Evolutionary conservation across 1,140 invertebrate genomes (phyloP).

Genomic region (Drosophila serrata): DNA sequence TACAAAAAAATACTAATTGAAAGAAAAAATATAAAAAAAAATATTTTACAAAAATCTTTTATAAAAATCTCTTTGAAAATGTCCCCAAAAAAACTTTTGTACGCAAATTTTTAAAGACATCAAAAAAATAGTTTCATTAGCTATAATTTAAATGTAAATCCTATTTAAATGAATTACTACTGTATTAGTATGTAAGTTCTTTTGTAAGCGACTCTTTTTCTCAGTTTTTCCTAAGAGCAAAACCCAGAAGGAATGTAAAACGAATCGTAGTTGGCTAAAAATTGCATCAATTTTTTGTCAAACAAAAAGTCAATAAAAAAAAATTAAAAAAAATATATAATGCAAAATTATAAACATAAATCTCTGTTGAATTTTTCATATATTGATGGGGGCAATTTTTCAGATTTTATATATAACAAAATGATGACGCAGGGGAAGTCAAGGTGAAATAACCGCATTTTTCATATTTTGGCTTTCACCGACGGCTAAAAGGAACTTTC

Average conservation of each 20-base stretch:
- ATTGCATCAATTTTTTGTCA: slow-evolving; percentile 83
- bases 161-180: slow-evolving; percentile 44
- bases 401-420: not conserved
- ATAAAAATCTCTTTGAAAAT: slow-evolving; percentile 33
- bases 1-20: slow-evolving; percentile 44
- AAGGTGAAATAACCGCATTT: slow-evolving; percentile 2
- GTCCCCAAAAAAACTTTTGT: slow-evolving; percentile 44
- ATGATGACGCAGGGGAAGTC: slow-evolving; percentile 5
- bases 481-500: slow-evolving; percentile 22
- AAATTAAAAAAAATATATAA: slow-evolving; percentile 47
- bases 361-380: not conserved
- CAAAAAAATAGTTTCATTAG: slow-evolving; percentile 52
- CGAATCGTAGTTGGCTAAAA: slow-evolving; percentile 60
- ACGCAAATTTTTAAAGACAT: slow-evolving; percentile 24
- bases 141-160: slow-evolving; percentile 57
- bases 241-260: slow-evolving; percentile 25
- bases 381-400: slow-evolving; percentile 25
- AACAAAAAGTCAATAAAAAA: slow-evolving; percentile 62
- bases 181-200: slow-evolving; percentile 57
- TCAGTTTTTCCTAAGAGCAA: slow-evolving; percentile 46
- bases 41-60: slow-evolving; percentile 16
- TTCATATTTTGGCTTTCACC: slow-evolving; percentile 1
- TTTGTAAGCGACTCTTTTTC: slow-evolving; percentile 46
- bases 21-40: slow-evolving; percentile 34
- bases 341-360: slow-evolving; percentile 25